These are phyloP conservation scores for Leistus spinibarbis DNA, from an alignment of 2,888 invertebrate genomes.

Conservation along the genomic window DNA sequence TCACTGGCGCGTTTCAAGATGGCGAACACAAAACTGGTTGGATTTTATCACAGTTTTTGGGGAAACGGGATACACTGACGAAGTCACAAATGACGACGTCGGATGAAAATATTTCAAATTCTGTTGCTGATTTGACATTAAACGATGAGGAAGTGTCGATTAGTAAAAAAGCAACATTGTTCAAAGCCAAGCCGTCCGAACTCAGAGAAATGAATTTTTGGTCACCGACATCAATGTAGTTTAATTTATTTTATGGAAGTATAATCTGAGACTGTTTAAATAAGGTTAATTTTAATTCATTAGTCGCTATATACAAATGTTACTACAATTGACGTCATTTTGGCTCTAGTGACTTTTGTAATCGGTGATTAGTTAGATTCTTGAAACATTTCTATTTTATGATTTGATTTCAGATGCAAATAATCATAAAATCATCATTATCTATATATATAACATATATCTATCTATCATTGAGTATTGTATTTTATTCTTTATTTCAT, in stretches of 20 bases:
- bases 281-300: neutral
- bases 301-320: neutral
- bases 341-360: too few relatives aligned
- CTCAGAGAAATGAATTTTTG: conserved; percentile 84
- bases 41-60: conserved; percentile 70
- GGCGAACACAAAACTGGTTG: conserved; percentile 63
- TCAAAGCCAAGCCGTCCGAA: conserved; percentile 71
- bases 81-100: conserved; percentile 64
- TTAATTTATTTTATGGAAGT: conserved; percentile 6
- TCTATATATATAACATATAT: too few relatives aligned
- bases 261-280: neutral
- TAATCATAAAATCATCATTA: neutral
- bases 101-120: conserved; percentile 62
- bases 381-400: neutral
- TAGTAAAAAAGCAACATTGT: conserved; percentile 48
- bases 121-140: conserved; percentile 66
- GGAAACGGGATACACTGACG: conserved; percentile 66
- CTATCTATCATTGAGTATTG: neutral
- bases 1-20: conserved; percentile 60
- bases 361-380: too few relatives aligned
- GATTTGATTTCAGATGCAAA: neutral
- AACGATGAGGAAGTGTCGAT: conserved; percentile 38
- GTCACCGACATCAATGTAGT: conserved; percentile 83
- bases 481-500: neutral
- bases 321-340: neutral